Conservation (phyloP, 2,113 vertebrate species). For the Stigmatopora nigra region DNA sequence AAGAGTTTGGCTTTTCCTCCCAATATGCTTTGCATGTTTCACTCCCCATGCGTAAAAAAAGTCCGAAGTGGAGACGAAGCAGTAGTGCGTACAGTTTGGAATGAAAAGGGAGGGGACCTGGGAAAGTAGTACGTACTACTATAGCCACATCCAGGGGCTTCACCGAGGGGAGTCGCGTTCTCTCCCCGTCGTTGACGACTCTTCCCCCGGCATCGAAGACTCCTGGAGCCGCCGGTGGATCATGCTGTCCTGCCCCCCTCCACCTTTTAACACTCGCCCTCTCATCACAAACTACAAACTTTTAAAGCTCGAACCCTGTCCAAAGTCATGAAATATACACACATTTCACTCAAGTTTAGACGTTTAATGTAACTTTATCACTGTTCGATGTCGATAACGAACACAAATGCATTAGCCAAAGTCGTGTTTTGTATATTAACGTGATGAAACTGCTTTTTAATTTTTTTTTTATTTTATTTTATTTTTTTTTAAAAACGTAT, state of each 20-base stretch:
- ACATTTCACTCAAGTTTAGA: constrained; percentile 38
- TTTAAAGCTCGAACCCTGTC: not conserved
- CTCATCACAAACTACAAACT: too few relatives aligned
- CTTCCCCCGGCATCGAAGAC: not conserved
- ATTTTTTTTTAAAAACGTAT: constrained; percentile 33
- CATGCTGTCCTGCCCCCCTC: not conserved
- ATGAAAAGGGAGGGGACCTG: not conserved
- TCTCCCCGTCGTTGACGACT: not conserved
- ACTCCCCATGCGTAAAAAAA: constrained; percentile 37
- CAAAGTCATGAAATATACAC: not conserved
- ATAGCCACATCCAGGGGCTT: not conserved
- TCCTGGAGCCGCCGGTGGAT: not conserved
- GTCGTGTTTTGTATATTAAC: not conserved
- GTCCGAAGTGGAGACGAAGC: constrained; percentile 17
- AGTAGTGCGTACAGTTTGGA: constrained; percentile 27
- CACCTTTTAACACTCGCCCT: not conserved
- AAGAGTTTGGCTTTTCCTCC: constrained; percentile 76
- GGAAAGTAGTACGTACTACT: not conserved
- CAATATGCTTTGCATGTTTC: constrained; percentile 48
- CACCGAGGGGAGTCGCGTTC: not conserved
- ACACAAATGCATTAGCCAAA: too few relatives aligned
- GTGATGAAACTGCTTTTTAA: not conserved
- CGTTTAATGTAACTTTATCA: constrained; percentile 27
- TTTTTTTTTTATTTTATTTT: too few relatives aligned
- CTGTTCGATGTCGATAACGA: not conserved